A percentile compares a stretch with the other conserved stretches of the same genome.
Conservation (phyloP, 2,113 vertebrate genomes). For the Stigmatopora argus region DNA sequence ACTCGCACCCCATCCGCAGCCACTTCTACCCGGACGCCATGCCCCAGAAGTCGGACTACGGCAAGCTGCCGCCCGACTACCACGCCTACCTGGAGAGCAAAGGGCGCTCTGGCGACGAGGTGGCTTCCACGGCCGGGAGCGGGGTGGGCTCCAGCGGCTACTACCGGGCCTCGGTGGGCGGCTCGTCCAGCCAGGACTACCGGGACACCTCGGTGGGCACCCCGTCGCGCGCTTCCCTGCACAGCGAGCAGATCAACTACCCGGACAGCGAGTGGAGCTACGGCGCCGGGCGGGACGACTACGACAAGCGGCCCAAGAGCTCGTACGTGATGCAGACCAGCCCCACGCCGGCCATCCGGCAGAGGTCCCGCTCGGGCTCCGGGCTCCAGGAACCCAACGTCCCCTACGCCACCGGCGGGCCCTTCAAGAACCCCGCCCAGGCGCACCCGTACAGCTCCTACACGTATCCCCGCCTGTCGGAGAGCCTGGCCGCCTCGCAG, state of each 20-base stretch:
- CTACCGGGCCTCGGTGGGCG: slow-evolving; percentile 74
- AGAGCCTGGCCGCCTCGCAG: slow-evolving; percentile 74
- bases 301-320: slow-evolving; percentile 89
- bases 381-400: slow-evolving; percentile 90
- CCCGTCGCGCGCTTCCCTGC: slow-evolving; percentile 79
- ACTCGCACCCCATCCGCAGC: slow-evolving; percentile 70
- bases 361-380: slow-evolving; percentile 89
- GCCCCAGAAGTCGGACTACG: slow-evolving; percentile 79
- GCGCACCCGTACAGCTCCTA: slow-evolving; percentile 92
- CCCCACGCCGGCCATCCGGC: slow-evolving; percentile 88
- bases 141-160: slow-evolving; percentile 77
- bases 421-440: slow-evolving; percentile 85
- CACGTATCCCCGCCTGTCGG: slow-evolving; percentile 92
- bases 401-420: slow-evolving; percentile 78
- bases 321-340: slow-evolving; percentile 86
- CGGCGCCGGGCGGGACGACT: slow-evolving; percentile 77
- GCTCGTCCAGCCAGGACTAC: slow-evolving; percentile 81
- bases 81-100: slow-evolving; percentile 82
- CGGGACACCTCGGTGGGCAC: slow-evolving; percentile 79
- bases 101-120: slow-evolving; percentile 75
- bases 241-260: slow-evolving; percentile 83
- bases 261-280: slow-evolving; percentile 82
- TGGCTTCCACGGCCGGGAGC: slow-evolving; percentile 60
- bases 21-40: slow-evolving; percentile 84
- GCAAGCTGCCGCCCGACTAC: slow-evolving; percentile 82